These are phyloP conservation scores for Ploceus nigricollis DNA, from an alignment of 2,113 vertebrate species.

Conservation along the genomic window DNA sequence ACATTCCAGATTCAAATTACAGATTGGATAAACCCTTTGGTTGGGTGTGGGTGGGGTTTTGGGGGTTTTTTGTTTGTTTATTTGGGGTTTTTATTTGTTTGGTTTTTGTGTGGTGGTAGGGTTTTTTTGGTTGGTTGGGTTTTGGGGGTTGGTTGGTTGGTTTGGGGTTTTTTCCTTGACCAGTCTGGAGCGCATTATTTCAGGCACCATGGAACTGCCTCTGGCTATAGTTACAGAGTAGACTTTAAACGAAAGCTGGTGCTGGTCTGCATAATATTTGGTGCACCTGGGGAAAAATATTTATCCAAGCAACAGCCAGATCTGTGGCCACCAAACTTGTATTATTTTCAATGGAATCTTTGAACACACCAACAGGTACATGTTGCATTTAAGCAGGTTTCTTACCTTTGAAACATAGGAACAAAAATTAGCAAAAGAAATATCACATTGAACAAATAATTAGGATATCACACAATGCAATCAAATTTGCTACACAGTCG, in stretches of 20 bases:
- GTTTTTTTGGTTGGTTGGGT: not conserved
- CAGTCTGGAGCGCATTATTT: slow-evolving; percentile 49
- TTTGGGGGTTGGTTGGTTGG: not conserved
- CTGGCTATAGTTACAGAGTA: not conserved
- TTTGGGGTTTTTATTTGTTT: not conserved
- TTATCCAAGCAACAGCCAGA: slow-evolving; percentile 1
- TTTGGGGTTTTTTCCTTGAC: not conserved
- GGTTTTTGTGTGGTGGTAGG: not conserved
- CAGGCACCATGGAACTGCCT: slow-evolving; percentile 3
- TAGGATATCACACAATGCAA: not conserved
- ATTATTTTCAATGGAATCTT: not conserved
- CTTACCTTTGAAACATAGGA: not conserved
- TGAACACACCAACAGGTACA: not conserved
- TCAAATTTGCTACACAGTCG: not conserved
- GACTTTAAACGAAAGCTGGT: slow-evolving; percentile 44
- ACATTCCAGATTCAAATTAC: not conserved
- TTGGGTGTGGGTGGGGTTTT: fast-evolving
- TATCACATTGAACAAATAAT: not conserved
- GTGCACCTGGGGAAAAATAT: slow-evolving; percentile 54
- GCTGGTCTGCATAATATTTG: slow-evolving; percentile 20
- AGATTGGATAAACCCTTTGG: not conserved
- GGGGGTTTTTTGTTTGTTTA: not conserved
- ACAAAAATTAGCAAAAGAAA: not conserved
- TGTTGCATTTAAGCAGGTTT: not conserved
- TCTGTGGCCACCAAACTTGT: not conserved